Base-by-base conservation (phyloP, 1,140 invertebrate genomes). In the Carcinoscorpius rotundicauda region DNA sequence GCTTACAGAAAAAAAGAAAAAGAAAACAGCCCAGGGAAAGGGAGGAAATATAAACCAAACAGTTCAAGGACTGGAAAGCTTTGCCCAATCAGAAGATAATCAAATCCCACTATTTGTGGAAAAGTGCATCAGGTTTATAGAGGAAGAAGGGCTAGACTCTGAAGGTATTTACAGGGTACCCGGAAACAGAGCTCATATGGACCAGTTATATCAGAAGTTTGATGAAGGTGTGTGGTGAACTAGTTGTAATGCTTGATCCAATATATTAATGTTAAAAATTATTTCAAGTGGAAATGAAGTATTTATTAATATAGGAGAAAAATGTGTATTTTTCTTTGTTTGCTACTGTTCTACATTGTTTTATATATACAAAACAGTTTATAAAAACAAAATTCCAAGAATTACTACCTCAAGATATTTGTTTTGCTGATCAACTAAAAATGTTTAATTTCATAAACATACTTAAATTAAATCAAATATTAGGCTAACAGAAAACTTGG, bases 151-250 rank as follows among this genome's bases (percentile, higher is more conserved):
- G 1, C 81, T 98, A 10, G 88, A 92, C 70, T 93, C 91, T 0
- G 95, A 98, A 79, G 96, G 96, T 3, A 87, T 98, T 62, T 98
- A 98, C 75, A 81, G 95, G 68, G 94, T 98, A 64, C 82, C 83
- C 64, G 96, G 96, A 49, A 98, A 97, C 79, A 81, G 93, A 71
- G 90, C 91, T 49, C 95, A 98, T 74, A 93, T 97, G 4, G 93
- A 96, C 74, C 83, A 94, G 72, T 80, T 98, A 4, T 92, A 94
- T 73, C 86, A 86, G 69, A 90, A 89, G 74, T 93, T 94, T 75
- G 87, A 92, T 75, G 90, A 94, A 83, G 88, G 89, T 91, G 76
- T 73, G 29, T 29, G 29, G 29, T 29, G 29, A 29, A 29, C 29
- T 29, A 29, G 29, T 29, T 29, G 29, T 29, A 29, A 29, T 29